Conservation (phyloP, 2,888 invertebrate genomes). For the Crematogaster levior region DNA sequence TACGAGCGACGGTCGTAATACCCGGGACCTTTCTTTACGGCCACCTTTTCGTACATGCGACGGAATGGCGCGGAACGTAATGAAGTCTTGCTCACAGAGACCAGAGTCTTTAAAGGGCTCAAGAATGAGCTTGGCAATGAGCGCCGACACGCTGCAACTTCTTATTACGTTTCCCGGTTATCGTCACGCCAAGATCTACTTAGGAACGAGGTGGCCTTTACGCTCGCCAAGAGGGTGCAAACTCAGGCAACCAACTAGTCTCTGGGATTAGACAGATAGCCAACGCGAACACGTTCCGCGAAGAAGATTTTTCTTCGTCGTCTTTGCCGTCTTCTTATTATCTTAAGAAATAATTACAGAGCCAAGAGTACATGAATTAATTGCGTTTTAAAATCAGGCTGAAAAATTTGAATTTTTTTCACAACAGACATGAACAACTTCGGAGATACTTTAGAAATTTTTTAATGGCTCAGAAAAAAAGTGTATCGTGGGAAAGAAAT, state of each 20-base stretch:
- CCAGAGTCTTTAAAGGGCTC: slow-evolving; percentile 61
- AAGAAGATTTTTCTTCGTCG: slow-evolving; percentile 17
- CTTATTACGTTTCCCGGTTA: slow-evolving; percentile 64
- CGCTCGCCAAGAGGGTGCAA: slow-evolving; percentile 25
- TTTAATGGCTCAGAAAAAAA: background rate
- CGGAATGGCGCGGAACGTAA: slow-evolving; percentile 34
- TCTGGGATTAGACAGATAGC: slow-evolving; percentile 36
- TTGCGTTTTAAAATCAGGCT: background rate
- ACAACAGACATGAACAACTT: background rate
- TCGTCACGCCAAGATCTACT: slow-evolving; percentile 63
- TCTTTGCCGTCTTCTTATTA: background rate
- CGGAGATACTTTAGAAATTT: background rate
- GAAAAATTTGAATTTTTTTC: background rate
- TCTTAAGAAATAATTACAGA: background rate
- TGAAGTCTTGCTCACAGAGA: slow-evolving; percentile 51
- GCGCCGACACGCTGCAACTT: slow-evolving; percentile 54
- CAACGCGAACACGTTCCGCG: slow-evolving; percentile 16
- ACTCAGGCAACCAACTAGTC: slow-evolving; percentile 28
- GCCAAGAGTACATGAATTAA: background rate
- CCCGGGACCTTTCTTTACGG: slow-evolving; percentile 56
- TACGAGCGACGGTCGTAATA: slow-evolving; percentile 21
- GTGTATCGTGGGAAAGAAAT: background rate
- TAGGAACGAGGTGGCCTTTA: slow-evolving; percentile 38
- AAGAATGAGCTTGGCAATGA: slow-evolving; percentile 55
- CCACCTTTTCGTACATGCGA: slow-evolving; percentile 55